Evolutionary conservation across 2,888 invertebrate genomes (phyloP).

Genomic region (Rotaria socialis): DNA sequence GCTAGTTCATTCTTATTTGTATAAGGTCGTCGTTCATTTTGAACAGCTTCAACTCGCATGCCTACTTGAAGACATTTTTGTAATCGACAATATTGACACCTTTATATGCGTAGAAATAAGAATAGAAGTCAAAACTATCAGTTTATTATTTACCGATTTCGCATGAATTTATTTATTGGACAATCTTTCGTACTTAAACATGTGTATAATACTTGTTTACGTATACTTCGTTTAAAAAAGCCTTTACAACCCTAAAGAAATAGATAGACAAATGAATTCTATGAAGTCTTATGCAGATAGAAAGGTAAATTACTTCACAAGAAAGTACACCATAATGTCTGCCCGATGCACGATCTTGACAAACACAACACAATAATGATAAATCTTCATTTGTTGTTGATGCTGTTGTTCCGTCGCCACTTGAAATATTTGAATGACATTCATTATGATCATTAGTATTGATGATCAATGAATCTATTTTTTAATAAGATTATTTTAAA

Average conservation of each 20-base stretch:
- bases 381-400: neutral
- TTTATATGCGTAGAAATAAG: neutral
- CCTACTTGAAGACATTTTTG: constrained; percentile 46
- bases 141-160: constrained; percentile 29
- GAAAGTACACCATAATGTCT: constrained; percentile 4
- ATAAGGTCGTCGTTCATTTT: constrained; percentile 46
- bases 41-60: constrained; percentile 46
- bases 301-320: neutral
- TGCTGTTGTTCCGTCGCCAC: neutral
- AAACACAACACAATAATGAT: constrained; percentile 12
- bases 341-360: constrained; percentile 29
- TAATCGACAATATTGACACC: constrained; percentile 46
- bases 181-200: constrained; percentile 44
- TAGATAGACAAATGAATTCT: neutral
- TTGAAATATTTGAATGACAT: neutral
- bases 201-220: constrained; percentile 45
- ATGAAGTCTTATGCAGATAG: neutral
- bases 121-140: neutral
- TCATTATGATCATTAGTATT: neutral
- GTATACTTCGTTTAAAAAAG: constrained; percentile 45
- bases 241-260: constrained; percentile 43
- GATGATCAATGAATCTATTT: neutral
- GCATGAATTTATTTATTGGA: constrained; percentile 45
- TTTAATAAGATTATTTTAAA: neutral
- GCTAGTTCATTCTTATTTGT: neutral